phyloP scores from a whole-genome alignment of 2,113 vertebrate genomes.

The Xiphophorus couchianus region DNA sequence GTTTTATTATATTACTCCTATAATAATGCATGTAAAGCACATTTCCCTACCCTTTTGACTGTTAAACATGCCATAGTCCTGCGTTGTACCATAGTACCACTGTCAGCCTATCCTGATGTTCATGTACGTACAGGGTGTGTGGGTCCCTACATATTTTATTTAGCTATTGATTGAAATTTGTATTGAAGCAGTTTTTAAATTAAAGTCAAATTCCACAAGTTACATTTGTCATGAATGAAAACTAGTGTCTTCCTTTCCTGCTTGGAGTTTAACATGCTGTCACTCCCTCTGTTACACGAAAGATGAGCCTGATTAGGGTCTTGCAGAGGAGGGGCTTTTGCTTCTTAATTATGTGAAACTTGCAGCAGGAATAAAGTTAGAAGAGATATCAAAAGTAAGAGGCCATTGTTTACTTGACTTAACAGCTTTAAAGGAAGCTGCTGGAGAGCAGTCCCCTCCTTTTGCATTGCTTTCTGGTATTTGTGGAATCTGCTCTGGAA shows the following conservation, averaged over 20 bases:
- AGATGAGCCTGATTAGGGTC: neutral
- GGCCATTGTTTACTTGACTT: conserved; percentile 54
- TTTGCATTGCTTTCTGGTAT: conserved; percentile 79
- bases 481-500: conserved; percentile 83
- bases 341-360: neutral
- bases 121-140: too few species aligned
- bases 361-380: conserved; percentile 12
- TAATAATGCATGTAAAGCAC: too few species aligned
- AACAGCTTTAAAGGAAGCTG: conserved; percentile 58
- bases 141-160: too few species aligned
- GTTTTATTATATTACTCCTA: too few species aligned
- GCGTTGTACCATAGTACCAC: too few species aligned
- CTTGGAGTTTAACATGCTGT: neutral
- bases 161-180: too few species aligned
- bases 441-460: conserved; percentile 62
- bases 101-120: too few species aligned
- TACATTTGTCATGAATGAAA: neutral
- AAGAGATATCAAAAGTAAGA: neutral
- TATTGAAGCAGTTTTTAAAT: too few species aligned
- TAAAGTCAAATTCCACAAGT: neutral
- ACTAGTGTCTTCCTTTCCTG: neutral
- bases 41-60: too few species aligned
- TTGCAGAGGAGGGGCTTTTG: neutral
- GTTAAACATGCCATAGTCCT: too few species aligned
- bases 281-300: neutral